Percentiles rank a stretch among this genome's conserved stretches.
phyloP scores from a whole-genome alignment of 2,797 vertebrate species.

The Chiloscyllium punctatum region DNA sequence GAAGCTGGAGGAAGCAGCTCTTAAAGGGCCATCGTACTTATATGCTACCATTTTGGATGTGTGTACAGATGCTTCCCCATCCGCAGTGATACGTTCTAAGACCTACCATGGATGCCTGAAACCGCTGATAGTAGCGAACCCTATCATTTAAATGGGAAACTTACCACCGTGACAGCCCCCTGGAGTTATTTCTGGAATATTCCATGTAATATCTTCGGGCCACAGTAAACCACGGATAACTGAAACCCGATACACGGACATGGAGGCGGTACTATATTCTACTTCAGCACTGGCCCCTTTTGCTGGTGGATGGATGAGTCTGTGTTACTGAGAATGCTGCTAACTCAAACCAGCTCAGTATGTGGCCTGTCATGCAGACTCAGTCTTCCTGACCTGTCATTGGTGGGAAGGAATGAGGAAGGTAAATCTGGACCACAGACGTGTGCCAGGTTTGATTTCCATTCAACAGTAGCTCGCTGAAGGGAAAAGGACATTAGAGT shows the following conservation, averaged over 20 bases:
- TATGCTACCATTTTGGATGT: not conserved
- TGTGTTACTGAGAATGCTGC: not conserved
- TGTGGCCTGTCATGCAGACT: not conserved
- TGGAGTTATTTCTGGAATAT: too few species aligned
- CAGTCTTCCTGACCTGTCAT: not conserved
- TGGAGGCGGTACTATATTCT: too few species aligned
- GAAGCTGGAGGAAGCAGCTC: not conserved
- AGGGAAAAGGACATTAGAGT: not conserved
- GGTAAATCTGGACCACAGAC: not conserved
- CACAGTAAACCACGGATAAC: too few species aligned
- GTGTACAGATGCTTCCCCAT: not conserved
- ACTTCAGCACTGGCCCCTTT: not conserved
- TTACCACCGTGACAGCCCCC: too few species aligned
- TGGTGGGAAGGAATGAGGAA: not conserved
- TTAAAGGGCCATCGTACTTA: not conserved
- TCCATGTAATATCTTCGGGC: too few species aligned
- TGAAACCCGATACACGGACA: too few species aligned
- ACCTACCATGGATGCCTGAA: too few species aligned
- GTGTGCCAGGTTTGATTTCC: not conserved
- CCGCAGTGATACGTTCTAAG: too few species aligned
- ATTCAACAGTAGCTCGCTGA: not conserved
- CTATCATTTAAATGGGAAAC: too few species aligned
- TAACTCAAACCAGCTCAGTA: not conserved
- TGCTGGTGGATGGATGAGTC: not conserved
- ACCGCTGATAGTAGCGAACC: too few species aligned